A percentile compares a stretch with the other conserved stretches of the same genome.
phyloP scores from a whole-genome alignment of 2,888 invertebrate genomes.

The Stenichneumon culpator region DNA sequence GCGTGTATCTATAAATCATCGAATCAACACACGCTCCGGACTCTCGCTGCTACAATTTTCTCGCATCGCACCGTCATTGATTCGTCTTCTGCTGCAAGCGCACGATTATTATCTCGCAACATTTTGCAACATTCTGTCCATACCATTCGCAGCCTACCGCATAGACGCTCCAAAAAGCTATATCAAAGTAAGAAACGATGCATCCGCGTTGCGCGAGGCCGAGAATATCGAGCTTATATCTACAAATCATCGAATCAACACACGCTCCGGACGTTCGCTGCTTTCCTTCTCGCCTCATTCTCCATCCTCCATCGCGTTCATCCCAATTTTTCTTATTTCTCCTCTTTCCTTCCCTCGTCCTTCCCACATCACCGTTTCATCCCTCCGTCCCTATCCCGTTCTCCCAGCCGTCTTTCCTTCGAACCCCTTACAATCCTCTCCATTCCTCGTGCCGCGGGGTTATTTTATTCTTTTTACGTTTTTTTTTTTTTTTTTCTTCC shows the following conservation, averaged over 20 bases:
- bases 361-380: slow-evolving; percentile 64
- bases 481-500: slow-evolving; percentile 52
- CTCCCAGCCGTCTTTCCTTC: slow-evolving; percentile 70
- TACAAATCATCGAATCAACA: slow-evolving; percentile 59
- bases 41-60: too few species aligned
- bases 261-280: slow-evolving; percentile 58
- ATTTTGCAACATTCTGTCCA: too few species aligned
- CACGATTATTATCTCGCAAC: too few species aligned
- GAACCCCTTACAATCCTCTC: slow-evolving; percentile 62
- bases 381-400: slow-evolving; percentile 69
- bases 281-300: slow-evolving; percentile 62
- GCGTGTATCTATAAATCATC: too few species aligned
- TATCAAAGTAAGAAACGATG: not conserved
- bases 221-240: slow-evolving; percentile 27
- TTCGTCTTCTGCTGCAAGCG: too few species aligned
- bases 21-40: too few species aligned
- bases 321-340: slow-evolving; percentile 49
- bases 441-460: slow-evolving; percentile 40
- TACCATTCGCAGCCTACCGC: too few species aligned
- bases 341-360: slow-evolving; percentile 22
- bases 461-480: slow-evolving; percentile 30
- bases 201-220: not conserved
- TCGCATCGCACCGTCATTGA: too few species aligned
- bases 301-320: slow-evolving; percentile 62
- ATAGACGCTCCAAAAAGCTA: too few species aligned